A percentile compares a stretch with the other conserved stretches of the same genome.
phyloP scores from a whole-genome alignment of 2,113 vertebrate species.

The Salvator merianae region DNA sequence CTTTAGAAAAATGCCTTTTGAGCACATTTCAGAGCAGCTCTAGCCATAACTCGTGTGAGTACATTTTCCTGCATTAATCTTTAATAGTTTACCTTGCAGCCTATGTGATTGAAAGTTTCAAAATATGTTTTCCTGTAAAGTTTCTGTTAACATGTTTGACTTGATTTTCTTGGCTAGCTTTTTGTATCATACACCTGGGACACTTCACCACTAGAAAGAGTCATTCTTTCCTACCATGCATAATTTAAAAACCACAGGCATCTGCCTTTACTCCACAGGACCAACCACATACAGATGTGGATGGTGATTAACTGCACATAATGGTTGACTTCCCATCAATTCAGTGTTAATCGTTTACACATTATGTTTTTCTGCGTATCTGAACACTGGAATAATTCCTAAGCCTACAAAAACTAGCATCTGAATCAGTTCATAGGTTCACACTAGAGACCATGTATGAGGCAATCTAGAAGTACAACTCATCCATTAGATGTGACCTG shows the following conservation, averaged over 20 bases:
- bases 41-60: not conserved
- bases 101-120: not conserved
- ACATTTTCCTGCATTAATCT: not conserved
- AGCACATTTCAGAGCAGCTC: too few relatives aligned
- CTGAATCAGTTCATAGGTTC: not conserved
- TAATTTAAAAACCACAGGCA: not conserved
- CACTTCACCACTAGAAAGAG: not conserved
- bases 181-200: not conserved
- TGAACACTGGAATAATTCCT: not conserved
- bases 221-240: not conserved
- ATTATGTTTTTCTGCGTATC: not conserved
- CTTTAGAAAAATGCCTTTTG: too few relatives aligned
- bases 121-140: not conserved
- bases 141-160: not conserved
- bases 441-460: not conserved
- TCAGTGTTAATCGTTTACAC: not conserved
- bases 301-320: not conserved
- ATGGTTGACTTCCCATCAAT: not conserved
- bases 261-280: not conserved
- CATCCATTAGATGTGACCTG: slow-evolving; percentile 4
- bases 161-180: not conserved
- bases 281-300: not conserved
- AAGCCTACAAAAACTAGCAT: not conserved
- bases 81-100: not conserved
- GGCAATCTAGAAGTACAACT: not conserved